phyloP scores from a whole-genome alignment of 2,113 vertebrate genomes.

The Notothenia rossii region DNA sequence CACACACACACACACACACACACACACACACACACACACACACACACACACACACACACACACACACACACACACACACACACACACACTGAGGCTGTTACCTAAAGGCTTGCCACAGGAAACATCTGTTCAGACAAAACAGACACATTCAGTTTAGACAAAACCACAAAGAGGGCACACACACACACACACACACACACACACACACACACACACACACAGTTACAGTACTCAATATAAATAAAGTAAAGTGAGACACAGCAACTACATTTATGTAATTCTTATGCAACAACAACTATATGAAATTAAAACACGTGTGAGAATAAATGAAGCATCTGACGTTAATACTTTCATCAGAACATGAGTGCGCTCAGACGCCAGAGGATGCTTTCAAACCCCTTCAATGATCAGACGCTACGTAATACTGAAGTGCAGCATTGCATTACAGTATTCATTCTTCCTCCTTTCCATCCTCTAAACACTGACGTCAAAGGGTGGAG shows the following conservation, averaged over 20 bases:
- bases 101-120: constrained; percentile 74
- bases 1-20: no score
- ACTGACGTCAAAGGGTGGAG: neutral
- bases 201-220: constrained; percentile 20
- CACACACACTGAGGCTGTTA: constrained; percentile 54
- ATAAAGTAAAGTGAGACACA: constrained; percentile 14
- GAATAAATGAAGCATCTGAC: no score
- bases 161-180: constrained; percentile 70
- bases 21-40: no score
- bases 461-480: neutral
- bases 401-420: neutral
- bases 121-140: constrained; percentile 80
- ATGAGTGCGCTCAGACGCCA: no score
- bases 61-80: no score
- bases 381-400: neutral
- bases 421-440: neutral
- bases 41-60: no score
- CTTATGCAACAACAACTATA: neutral
- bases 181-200: constrained; percentile 22
- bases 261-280: neutral
- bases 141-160: constrained; percentile 72
- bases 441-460: neutral
- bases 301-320: neutral
- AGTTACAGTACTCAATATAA: neutral
- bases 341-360: no score